Percentiles rank a stretch among this genome's conserved stretches.
Evolutionary conservation across 2,888 invertebrate species (phyloP).

Genomic region (Oconnorella tubifera): DNA sequence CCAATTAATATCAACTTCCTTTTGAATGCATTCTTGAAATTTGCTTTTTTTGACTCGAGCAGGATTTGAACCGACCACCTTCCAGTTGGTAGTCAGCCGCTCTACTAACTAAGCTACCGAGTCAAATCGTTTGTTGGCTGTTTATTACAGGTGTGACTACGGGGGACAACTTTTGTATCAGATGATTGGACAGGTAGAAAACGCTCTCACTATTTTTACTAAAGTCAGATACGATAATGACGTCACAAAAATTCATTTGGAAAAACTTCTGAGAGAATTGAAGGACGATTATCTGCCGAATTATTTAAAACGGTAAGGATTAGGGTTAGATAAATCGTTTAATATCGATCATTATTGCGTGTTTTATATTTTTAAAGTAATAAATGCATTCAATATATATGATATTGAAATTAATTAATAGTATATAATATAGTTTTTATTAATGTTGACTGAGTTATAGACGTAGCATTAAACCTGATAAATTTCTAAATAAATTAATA

Average conservation of each 20-base stretch:
- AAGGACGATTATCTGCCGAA: constrained; percentile 21
- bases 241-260: constrained; percentile 16
- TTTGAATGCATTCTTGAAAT: no score
- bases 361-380: no score
- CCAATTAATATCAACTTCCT: no score
- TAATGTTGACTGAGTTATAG: no score
- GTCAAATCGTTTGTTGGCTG: no score
- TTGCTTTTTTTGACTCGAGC: no score
- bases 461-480: no score
- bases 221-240: constrained; percentile 19
- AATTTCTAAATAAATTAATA: no score
- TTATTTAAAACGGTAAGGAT: constrained; percentile 9
- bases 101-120: no score
- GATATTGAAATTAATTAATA: not conserved
- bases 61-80: no score
- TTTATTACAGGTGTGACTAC: constrained; percentile 12
- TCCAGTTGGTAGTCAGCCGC: no score
- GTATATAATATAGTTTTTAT: not conserved
- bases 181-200: constrained; percentile 24
- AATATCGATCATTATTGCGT: not conserved
- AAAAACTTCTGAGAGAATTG: constrained; percentile 17
- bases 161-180: constrained; percentile 19
- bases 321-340: not conserved
- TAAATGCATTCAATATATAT: not conserved
- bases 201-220: constrained; percentile 6